Base-by-base conservation (phyloP, 2,888 invertebrate species). In the Trichopria drosophilae region DNA sequence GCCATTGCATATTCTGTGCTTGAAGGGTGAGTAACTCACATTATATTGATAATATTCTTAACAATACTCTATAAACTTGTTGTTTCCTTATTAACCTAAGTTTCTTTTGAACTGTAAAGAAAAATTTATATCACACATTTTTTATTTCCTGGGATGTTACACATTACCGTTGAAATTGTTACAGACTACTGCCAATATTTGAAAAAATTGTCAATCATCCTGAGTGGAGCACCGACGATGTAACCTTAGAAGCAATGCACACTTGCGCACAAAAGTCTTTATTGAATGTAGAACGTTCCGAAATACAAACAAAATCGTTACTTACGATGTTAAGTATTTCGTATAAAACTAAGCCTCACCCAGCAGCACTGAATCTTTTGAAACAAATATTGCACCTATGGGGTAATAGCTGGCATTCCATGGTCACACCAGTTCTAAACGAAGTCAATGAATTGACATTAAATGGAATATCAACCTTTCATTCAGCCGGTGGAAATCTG, bases 231-330 rank as follows among this genome's bases (percentile, higher is more conserved):
- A 78, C 78, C 22, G 85, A 87, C 63, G 69, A 79, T 6, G 79
- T 81, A 44, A 81, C 88, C 1, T 77, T 87, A 32, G 85, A 86
- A n/a, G 79, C 86, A 80, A 73, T 71, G 75, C 66, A 68, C 34
- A 52, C 42, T 10, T 73, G 72, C 40, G 67, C 66, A 1, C 65
- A 68, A 63, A 68, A 68, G 43, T 66, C 69, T 1, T 10, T 72
- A 1, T 45, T 59, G 39, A 69, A 75, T 3, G 65, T 77, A 1
- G 47, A 73, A 3, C 64, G 71, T 42, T 71, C 72, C 6, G 76
- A 55, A 39, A 63, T 45, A 4, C 67, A 71, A 16, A 67, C 68
- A 26, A 60, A 59, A 28, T 65, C 69, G 1, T 46, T 73, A 10
- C 48, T 72, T 1, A 35, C 46, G 4, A 66, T 72, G 37, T 42